Conservation (phyloP, 2,113 vertebrate species). For the Gila orcuttii region DNA sequence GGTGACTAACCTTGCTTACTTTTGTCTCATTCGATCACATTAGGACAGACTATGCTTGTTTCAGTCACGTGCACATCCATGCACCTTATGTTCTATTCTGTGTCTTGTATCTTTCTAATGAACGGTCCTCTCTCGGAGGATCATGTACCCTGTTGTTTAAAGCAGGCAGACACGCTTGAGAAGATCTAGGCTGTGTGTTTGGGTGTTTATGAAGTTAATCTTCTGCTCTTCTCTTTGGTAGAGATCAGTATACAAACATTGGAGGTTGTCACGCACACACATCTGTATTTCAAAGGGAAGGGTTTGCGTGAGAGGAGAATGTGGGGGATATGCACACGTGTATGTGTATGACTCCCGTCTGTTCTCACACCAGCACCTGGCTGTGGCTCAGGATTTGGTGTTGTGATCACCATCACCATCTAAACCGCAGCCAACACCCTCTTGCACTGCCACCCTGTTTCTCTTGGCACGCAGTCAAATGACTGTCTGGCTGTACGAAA, state of each 20-base stretch:
- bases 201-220: not conserved
- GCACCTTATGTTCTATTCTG: not conserved
- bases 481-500: slow-evolving; percentile 40
- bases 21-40: not conserved
- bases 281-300: slow-evolving; percentile 51
- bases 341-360: slow-evolving; percentile 34
- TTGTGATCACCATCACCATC: slow-evolving; percentile 56
- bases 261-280: not conserved
- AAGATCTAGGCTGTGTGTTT: not conserved
- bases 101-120: not conserved
- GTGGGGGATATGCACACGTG: slow-evolving; percentile 41
- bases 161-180: not conserved
- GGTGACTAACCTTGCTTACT: not conserved
- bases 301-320: slow-evolving; percentile 54
- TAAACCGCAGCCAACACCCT: slow-evolving; percentile 52
- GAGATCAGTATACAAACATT: not conserved
- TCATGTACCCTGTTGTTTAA: not conserved
- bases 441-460: slow-evolving; percentile 34
- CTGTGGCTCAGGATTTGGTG: slow-evolving; percentile 44
- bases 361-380: slow-evolving; percentile 52
- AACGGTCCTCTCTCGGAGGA: not conserved
- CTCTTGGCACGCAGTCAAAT: slow-evolving; percentile 54
- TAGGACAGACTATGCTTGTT: not conserved
- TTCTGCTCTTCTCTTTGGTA: not conserved
- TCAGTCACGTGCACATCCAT: slow-evolving; percentile 27